Evolutionary conservation across 2,113 vertebrate genomes (phyloP).

Genomic region (Aythya baeri): DNA sequence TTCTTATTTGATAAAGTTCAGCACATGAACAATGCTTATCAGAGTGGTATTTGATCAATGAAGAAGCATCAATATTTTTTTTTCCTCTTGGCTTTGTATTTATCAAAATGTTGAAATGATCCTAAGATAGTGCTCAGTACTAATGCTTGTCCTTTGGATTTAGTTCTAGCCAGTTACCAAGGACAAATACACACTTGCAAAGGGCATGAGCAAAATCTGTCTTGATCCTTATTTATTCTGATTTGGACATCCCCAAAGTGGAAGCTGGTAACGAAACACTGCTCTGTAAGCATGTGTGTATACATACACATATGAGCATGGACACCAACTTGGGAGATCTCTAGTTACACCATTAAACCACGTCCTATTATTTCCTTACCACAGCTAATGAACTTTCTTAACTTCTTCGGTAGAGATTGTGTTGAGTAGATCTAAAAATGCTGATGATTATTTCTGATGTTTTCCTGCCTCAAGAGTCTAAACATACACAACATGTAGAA

Average conservation of each 20-base stretch:
- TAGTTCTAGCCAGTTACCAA: neutral
- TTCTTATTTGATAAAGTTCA: neutral
- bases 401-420: neutral
- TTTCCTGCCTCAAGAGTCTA: neutral
- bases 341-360: neutral
- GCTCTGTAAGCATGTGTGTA: neutral
- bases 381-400: neutral
- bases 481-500: neutral
- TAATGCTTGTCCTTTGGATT: neutral
- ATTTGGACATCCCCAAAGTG: neutral
- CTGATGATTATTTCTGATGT: neutral
- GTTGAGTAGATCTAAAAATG: neutral
- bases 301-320: neutral
- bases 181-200: neutral
- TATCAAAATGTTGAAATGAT: neutral
- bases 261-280: neutral
- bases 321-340: neutral
- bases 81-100: neutral
- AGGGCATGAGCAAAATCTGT: neutral
- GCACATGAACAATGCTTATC: neutral
- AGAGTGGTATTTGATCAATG: neutral
- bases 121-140: neutral
- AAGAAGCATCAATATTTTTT: neutral
- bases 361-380: neutral
- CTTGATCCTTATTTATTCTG: constrained; percentile 11